Evolutionary conservation across 2,888 invertebrate species (phyloP).

Genomic region (Lycaena phlaeas): DNA sequence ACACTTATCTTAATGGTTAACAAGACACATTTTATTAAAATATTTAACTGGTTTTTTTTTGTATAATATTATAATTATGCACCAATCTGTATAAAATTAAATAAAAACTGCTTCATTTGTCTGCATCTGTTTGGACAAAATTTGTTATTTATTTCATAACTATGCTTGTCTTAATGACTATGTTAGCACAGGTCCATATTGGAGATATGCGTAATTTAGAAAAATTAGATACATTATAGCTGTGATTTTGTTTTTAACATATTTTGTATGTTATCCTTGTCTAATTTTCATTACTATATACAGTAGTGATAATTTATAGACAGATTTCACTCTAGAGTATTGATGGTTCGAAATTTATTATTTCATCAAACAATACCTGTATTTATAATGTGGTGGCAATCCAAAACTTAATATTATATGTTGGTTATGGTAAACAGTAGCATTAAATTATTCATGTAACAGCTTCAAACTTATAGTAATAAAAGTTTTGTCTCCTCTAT

Average conservation of each 20-base stretch:
- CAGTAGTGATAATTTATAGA: background rate
- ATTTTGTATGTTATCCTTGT: conserved; percentile 2
- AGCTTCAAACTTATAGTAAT: conserved; percentile 3
- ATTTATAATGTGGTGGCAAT: background rate
- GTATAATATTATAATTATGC: too few relatives aligned
- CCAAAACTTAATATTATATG: background rate
- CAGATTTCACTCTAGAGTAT: too few relatives aligned
- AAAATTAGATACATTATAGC: background rate
- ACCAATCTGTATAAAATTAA: too few relatives aligned
- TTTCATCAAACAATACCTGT: too few relatives aligned
- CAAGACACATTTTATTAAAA: too few relatives aligned
- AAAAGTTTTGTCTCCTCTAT: background rate
- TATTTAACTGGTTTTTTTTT: too few relatives aligned
- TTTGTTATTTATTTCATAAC: too few relatives aligned
- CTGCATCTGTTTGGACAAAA: too few relatives aligned
- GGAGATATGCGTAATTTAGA: background rate
- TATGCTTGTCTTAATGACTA: too few relatives aligned
- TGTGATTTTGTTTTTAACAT: conserved; percentile 10
- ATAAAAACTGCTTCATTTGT: too few relatives aligned
- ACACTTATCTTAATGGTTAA: too few relatives aligned
- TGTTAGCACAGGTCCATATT: background rate
- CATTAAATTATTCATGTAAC: background rate
- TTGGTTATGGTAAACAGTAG: conserved; percentile 5
- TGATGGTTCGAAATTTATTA: too few relatives aligned
- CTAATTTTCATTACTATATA: background rate